Evolutionary conservation across 2,888 invertebrate species (phyloP).

Genomic region (Aproaerema taeniolella): DNA sequence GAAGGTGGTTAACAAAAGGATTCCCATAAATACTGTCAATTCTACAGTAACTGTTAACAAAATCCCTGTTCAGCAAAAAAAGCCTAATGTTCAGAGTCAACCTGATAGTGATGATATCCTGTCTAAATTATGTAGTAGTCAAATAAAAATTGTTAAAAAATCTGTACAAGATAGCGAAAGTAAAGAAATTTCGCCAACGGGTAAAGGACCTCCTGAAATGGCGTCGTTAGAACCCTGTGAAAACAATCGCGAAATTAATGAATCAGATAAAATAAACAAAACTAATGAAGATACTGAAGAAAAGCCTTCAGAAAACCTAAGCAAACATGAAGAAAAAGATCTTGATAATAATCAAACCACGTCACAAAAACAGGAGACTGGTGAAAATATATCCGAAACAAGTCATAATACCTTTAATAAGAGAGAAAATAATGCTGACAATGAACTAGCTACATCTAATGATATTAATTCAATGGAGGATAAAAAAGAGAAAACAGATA

Average conservation of each 20-base stretch:
- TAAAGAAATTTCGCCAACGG: constrained; percentile 19
- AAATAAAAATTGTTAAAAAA: constrained; percentile 63
- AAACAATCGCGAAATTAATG: neutral
- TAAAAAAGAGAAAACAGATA: too few species aligned
- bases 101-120: constrained; percentile 56
- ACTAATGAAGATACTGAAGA: neutral
- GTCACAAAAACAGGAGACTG: too few species aligned
- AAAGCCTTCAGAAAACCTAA: neutral
- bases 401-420: too few species aligned
- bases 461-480: too few species aligned
- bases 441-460: too few species aligned
- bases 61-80: constrained; percentile 15
- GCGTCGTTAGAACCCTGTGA: too few species aligned
- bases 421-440: too few species aligned
- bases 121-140: constrained; percentile 57
- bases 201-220: neutral
- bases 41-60: neutral
- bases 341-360: too few species aligned
- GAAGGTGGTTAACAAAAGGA: constrained; percentile 20
- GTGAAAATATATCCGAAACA: too few species aligned
- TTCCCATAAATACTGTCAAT: constrained; percentile 2
- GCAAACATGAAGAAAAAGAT: neutral
- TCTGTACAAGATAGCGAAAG: constrained; percentile 21
- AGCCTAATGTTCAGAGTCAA: constrained; percentile 33
- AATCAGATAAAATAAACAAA: neutral